These are phyloP conservation scores for Podilymbus podiceps DNA, from an alignment of 2,113 vertebrate species.

Conservation along the genomic window DNA sequence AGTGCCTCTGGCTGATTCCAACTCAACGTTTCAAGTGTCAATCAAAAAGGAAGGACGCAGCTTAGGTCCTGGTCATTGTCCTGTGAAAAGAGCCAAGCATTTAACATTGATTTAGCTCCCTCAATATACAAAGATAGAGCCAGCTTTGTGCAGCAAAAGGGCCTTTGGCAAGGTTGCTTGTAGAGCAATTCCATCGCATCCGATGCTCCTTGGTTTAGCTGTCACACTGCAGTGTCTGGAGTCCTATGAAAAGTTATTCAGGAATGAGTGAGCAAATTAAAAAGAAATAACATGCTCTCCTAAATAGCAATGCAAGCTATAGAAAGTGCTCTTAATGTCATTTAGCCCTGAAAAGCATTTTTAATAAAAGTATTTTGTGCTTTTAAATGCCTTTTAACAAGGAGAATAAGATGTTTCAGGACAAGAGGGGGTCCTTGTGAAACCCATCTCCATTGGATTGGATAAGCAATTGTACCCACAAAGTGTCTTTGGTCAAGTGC, in stretches of 20 bases:
- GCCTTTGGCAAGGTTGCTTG: slow-evolving; percentile 98
- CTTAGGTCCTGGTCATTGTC: slow-evolving; percentile 95
- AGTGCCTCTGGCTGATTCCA: slow-evolving; percentile 95
- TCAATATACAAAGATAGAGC: slow-evolving; percentile 93
- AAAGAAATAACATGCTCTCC: slow-evolving; percentile 79
- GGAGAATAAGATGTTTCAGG: slow-evolving; percentile 24
- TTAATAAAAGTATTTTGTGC: slow-evolving; percentile 63
- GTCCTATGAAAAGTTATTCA: slow-evolving; percentile 84
- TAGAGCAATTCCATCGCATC: slow-evolving; percentile 88
- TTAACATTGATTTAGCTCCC: slow-evolving; percentile 94
- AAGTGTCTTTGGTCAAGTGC: background rate
- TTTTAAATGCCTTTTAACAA: slow-evolving; percentile 66
- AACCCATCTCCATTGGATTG: background rate
- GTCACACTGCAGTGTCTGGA: slow-evolving; percentile 87
- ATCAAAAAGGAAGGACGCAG: slow-evolving; percentile 91
- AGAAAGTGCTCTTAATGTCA: slow-evolving; percentile 73
- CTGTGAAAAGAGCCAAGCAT: slow-evolving; percentile 96
- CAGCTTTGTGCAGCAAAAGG: slow-evolving; percentile 88
- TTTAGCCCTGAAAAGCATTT: slow-evolving; percentile 79
- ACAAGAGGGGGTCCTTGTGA: slow-evolving; percentile 6
- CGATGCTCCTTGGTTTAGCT: slow-evolving; percentile 87
- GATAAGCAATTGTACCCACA: slow-evolving; percentile 3
- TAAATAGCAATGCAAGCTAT: slow-evolving; percentile 76
- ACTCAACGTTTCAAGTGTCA: slow-evolving; percentile 99
- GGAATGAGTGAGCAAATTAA: slow-evolving; percentile 85